phyloP scores from a whole-genome alignment of 2,113 vertebrate genomes.

The Capreolus pygargus region DNA sequence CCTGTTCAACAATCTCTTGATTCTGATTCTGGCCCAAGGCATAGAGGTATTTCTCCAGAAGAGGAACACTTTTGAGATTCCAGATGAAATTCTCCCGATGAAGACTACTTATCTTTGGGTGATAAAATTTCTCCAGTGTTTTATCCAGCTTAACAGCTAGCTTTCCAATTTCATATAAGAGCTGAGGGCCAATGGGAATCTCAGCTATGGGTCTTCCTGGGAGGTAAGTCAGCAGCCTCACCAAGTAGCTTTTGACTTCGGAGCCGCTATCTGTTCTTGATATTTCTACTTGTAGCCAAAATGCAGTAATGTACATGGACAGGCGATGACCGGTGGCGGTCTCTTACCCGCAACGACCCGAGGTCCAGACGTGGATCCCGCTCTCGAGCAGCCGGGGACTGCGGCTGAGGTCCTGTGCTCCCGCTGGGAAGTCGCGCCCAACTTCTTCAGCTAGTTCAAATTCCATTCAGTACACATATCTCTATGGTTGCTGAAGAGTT shows the following conservation, averaged over 20 bases:
- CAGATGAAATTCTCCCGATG: no score
- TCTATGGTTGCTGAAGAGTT: background rate
- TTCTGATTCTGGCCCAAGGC: no score
- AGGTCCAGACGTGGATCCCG: background rate
- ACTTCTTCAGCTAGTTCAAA: background rate
- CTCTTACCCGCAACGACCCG: background rate
- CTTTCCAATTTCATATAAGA: conserved; percentile 87
- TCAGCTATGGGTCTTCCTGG: conserved; percentile 86
- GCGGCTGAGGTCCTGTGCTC: rapidly evolving
- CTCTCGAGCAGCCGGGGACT: rapidly evolving
- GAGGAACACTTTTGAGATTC: no score
- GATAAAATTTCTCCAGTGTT: conserved; percentile 76
- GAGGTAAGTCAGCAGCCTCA: conserved; percentile 92
- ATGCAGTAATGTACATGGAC: no score
- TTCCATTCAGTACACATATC: background rate
- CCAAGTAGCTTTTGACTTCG: conserved; percentile 82
- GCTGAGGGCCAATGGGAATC: conserved; percentile 72
- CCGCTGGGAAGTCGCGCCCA: rapidly evolving
- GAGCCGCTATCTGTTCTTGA: conserved; percentile 77
- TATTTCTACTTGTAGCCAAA: no score
- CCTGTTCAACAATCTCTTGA: no score
- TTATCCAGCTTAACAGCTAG: conserved; percentile 88
- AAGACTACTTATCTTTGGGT: no score
- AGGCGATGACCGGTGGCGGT: no score
- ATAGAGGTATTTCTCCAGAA: no score